Evolutionary conservation across 2,888 invertebrate genomes (phyloP), one percentile per base, ranked within the genome.

Genomic region (Leptinotarsa peninsularis): DNA sequence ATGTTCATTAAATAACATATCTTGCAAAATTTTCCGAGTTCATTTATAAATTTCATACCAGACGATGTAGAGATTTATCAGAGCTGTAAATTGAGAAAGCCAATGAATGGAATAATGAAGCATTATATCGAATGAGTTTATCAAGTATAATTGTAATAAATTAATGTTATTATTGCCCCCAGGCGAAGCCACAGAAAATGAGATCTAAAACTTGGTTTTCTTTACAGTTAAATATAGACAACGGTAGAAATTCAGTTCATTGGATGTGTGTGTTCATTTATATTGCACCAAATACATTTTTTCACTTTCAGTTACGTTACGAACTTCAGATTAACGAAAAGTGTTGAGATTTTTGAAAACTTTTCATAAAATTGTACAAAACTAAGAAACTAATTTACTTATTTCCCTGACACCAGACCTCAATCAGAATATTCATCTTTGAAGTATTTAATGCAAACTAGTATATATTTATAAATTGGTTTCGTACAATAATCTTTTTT

Each of bases 171-270:
- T 33, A 33, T 15, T 27, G 23, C 27, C 33, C 3, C n/a, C 5
- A 33, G 63, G 7, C 33, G 7, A 63, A 63, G 17, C 27, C 15
- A 63, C 7, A 63, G 63, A 63, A 63, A 63, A 33, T 33, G 33
- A 63, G 63, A 63, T 63, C 27, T 33, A n/a, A 33, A 27, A 63
- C n/a, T 14, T 63, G 27, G 27, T 63, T 58, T 21, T 58, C 58
- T 58, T 21, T 7, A 58, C 58, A 58, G n/a, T 58, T 58, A 58
- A 58, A 58, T 58, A 58, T 58, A 58, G 14, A 15, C 58, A 58
- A 23, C 1, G 14, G 21, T 63, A 63, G 17, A 63, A 33, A 33
- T 63, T 33, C 17, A 63, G 63, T 63, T 63, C 63, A 17, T 5
- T 63, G 14, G 63, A 63, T 63, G 33, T 0, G 17, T 33, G 27